These are phyloP conservation scores for Pimephales promelas DNA, from an alignment of 2,113 vertebrate species.

Conservation along the genomic window DNA sequence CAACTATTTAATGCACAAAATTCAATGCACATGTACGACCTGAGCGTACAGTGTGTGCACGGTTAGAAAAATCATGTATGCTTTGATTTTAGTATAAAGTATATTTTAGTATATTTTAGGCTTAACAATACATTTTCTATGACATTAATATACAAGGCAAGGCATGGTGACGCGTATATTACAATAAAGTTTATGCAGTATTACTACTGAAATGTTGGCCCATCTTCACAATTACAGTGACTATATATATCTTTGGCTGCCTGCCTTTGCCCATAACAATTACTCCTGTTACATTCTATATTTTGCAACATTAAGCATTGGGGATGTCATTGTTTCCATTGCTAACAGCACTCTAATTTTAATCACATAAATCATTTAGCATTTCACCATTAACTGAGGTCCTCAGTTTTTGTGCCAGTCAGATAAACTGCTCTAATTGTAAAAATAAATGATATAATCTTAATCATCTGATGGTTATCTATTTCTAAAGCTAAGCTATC, in stretches of 20 bases:
- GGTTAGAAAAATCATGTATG: too few species aligned
- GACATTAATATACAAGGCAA: too few species aligned
- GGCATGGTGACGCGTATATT: neutral
- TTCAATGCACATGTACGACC: neutral
- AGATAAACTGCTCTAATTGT: conserved; percentile 1
- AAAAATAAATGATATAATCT: conserved; percentile 15
- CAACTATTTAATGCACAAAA: neutral
- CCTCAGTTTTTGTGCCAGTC: neutral
- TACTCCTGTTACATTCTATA: neutral
- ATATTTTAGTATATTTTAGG: neutral
- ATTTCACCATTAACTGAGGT: neutral
- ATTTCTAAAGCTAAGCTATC: neutral
- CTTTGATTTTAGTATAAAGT: too few species aligned
- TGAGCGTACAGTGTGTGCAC: neutral
- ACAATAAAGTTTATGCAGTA: neutral
- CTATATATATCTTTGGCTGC: neutral
- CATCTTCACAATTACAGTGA: neutral
- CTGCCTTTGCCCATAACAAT: neutral
- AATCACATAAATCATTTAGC: neutral
- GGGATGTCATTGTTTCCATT: conserved; percentile 11
- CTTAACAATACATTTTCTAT: neutral
- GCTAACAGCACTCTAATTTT: neutral
- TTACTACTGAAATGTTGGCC: neutral
- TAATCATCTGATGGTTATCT: neutral
- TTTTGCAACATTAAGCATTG: neutral